Evolutionary conservation across 1,140 invertebrate genomes (phyloP), one percentile per base, ranked within the genome.

Genomic region (Drosophila auraria): DNA sequence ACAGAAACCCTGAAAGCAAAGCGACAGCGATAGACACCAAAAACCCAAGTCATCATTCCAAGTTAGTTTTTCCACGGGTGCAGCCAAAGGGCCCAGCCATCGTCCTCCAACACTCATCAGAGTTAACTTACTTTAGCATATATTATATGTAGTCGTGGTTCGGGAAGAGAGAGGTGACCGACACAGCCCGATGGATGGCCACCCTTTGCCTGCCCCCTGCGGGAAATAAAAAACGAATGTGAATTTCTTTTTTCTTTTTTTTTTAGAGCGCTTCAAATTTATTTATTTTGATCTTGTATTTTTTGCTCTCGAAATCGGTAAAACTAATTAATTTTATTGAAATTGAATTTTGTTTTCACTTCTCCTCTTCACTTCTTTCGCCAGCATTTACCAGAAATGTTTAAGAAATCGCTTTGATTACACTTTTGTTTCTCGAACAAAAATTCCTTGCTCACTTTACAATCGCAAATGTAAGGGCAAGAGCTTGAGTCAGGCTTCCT

Each of bases 321-420:
- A 77, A 87, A 89, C 80, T 80, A 79, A 89, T 83, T 84, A 57
- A 89, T 89, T 89, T 87, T 59, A 53, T 89, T 69, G 62, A 89
- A 87, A 87, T 89, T 87, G 40, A 80, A 84, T 89, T 89, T 78
- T 84, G 80, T 89, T 87, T 80, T 62, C 76, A 73, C 54, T 77
- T 77, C 45, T 42, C 36, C 27, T 56, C 58, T 20, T 61, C 36
- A 73, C 49, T 62, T 86, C 23, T 44, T 73, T 73, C 69, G 69
- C 40, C 57, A 56, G 51, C 76, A 71, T 79, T 79, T 72, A 71
- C 15, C 54, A 54, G 57, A 77, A 42, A 60, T 62, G 36, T 54
- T 63, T 79, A 25, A n/a, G n/a, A 63, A 70, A 58, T 53, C 30
- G 54, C 36, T 56, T 40, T 61, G 12, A 56, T 56, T 42, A 25